phyloP scores from a whole-genome alignment of 2,113 vertebrate species.

The Nansenia antarctica region DNA sequence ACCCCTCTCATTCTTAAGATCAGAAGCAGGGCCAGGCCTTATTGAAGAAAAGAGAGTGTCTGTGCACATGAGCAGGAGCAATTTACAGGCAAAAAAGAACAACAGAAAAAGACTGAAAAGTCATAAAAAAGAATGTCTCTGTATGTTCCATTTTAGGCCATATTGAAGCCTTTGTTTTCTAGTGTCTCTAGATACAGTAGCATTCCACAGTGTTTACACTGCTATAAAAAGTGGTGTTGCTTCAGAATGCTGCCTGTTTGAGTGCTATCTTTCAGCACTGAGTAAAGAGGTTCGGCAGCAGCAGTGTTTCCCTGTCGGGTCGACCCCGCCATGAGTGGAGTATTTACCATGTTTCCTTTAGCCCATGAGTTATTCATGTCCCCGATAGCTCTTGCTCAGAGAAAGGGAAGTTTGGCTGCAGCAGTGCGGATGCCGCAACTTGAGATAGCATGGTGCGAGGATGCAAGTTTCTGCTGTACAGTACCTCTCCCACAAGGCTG shows the following conservation, averaged over 20 bases:
- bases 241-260: neutral
- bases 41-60: constrained; percentile 13
- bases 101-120: no score
- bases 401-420: neutral
- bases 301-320: constrained; percentile 22
- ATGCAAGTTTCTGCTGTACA: neutral
- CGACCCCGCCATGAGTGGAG: neutral
- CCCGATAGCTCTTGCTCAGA: constrained; percentile 25
- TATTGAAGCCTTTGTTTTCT: neutral
- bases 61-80: no score
- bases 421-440: neutral
- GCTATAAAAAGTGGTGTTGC: neutral
- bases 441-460: neutral
- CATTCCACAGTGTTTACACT: neutral
- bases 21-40: constrained; percentile 27
- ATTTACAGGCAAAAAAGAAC: no score
- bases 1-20: constrained; percentile 42
- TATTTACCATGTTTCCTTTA: constrained; percentile 50
- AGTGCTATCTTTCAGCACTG: neutral
- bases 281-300: neutral
- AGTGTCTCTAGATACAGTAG: neutral
- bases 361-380: constrained; percentile 65
- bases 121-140: no score
- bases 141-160: no score
- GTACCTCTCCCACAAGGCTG: constrained; percentile 9